Base-by-base conservation (phyloP, 2,888 invertebrate genomes). In the Halictus quadricinctus region DNA sequence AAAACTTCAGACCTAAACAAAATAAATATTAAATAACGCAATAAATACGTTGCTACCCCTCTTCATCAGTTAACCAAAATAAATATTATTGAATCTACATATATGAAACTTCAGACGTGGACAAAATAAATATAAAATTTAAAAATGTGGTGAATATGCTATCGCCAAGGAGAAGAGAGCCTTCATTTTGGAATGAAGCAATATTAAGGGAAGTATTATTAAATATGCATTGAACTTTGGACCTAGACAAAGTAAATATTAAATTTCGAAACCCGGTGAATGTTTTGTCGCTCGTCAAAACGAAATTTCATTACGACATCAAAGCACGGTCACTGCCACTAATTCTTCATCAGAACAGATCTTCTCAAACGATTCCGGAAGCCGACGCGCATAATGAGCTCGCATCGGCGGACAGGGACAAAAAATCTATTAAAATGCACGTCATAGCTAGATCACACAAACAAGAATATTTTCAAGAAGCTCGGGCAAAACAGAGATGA, bases 401-500 rank as follows among this genome's bases (percentile, higher is more conserved):
- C 8, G n/a, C n/a, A 36, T 18, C 18, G 21, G 21, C 15, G 29
- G 41, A 10, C 6, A 29, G 18, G 54, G 50, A 66, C 46, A 64
- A 79, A 83, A 79, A 76, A 75, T 1, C 2, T 3, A 66, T 80
- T 72, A 50, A 81, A 79, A 77, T 70, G 74, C 69, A 50, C 74
- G 77, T 86, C 76, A 81, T 66, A 48, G 25, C 48, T 64, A 72
- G 60, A 58, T 70, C 48, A 50, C 10, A 75, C 13, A 43, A 82
- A 54, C 43, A 54, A 77, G 58, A 79, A 72, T 76, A 76, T 85
- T 85, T 83, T 72, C 72, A 10, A n/a, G 69, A 41, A 84, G 72
- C 74, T 43, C 25, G 12, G 13, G 21, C 25, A 77, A 87, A 88
- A 88, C 89, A 88, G 91, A 91, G 90, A 86, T 87, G 88, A 90